Percentiles rank a stretch among this genome's conserved stretches.
These are phyloP conservation scores for Phymanthus crucifer DNA, from an alignment of 92 coral and sea anemone genomes.

Conservation along the genomic window DNA sequence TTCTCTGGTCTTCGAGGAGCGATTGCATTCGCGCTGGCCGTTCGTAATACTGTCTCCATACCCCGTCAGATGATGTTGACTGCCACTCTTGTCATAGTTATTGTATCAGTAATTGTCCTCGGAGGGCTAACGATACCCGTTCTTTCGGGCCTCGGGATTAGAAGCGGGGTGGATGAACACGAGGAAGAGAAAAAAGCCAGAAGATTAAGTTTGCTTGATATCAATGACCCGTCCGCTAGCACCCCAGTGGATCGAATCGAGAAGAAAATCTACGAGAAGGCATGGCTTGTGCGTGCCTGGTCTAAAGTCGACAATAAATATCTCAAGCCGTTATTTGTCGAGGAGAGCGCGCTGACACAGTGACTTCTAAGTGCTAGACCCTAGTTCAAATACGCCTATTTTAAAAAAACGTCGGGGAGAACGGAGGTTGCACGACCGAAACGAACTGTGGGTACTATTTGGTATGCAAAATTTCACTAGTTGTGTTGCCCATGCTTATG, in stretches of 20 bases:
- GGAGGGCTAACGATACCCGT: constrained; percentile 90
- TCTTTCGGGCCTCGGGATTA: constrained; percentile 74
- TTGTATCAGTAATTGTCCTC: constrained; percentile 90
- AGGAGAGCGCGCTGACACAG: constrained; percentile 73
- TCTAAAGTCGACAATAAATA: constrained; percentile 86
- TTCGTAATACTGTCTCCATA: constrained; percentile 92
- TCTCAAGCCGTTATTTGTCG: constrained; percentile 90
- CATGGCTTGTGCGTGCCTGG: constrained; percentile 98
- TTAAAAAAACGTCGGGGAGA: too few relatives aligned
- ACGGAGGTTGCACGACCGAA: too few relatives aligned
- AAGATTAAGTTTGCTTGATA: constrained; percentile 84
- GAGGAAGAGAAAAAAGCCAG: constrained; percentile 92
- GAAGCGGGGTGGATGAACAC: constrained; percentile 85
- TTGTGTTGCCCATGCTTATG: too few relatives aligned
- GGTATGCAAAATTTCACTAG: too few relatives aligned
- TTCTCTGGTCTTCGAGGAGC: constrained; percentile 99
- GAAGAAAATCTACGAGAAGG: constrained; percentile 91
- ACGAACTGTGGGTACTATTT: too few relatives aligned
- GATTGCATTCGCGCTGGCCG: constrained; percentile 96
- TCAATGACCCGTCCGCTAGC: constrained; percentile 93
- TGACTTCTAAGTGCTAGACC: background rate
- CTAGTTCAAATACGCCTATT: too few relatives aligned
- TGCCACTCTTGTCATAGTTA: constrained; percentile 85
- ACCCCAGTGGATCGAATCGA: constrained; percentile 92
- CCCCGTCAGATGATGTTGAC: constrained; percentile 99